Evolutionary conservation across 2,888 invertebrate species (phyloP).

Genomic region (Macrosiphum euphorbiae): DNA sequence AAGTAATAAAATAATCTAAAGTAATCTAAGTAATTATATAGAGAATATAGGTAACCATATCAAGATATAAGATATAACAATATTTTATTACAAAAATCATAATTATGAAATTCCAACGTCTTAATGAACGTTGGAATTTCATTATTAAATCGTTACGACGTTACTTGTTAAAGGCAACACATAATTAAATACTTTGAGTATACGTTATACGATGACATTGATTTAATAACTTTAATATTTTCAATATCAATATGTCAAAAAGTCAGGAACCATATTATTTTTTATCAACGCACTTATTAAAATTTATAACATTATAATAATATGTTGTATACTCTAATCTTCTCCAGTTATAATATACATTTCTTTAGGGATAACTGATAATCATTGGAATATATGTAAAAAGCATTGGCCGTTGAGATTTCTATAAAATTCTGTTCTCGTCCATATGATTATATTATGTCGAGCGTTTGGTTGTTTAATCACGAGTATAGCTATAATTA

Average conservation of each 20-base stretch:
- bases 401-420: not conserved
- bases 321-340: not conserved
- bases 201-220: not conserved
- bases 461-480: not conserved
- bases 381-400: not conserved
- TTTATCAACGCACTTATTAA: not conserved
- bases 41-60: not conserved
- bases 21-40: not conserved
- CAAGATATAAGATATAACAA: not conserved
- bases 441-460: not conserved
- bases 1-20: not conserved
- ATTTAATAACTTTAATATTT: not conserved
- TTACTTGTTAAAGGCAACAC: not conserved
- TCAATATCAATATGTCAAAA: not conserved
- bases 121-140: not conserved
- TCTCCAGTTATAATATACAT: not conserved
- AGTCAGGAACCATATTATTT: not conserved
- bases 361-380: not conserved
- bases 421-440: not conserved
- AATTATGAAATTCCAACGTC: not conserved
- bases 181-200: not conserved
- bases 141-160: not conserved
- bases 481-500: not conserved
- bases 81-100: not conserved
- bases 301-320: not conserved